Percentiles rank a stretch among this genome's conserved stretches.
These are phyloP conservation scores for Epinotia nisella DNA, from an alignment of 2,888 invertebrate species.

Conservation along the genomic window DNA sequence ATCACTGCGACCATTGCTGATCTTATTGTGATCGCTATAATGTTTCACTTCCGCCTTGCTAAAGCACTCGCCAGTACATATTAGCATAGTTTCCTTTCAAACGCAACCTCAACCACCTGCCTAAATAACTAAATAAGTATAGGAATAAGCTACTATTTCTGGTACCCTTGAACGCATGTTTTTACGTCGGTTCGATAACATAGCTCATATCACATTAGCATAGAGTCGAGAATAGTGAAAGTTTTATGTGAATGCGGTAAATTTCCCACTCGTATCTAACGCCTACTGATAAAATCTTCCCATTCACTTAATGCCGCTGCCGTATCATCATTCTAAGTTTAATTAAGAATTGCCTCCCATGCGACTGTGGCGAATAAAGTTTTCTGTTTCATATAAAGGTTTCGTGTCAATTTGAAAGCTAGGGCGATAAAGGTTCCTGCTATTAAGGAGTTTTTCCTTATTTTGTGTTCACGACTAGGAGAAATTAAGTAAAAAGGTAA, in stretches of 20 bases:
- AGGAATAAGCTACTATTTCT: background rate
- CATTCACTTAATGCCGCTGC: conserved; percentile 51
- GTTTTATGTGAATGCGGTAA: conserved; percentile 29
- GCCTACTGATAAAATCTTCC: conserved; percentile 52
- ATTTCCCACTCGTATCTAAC: conserved; percentile 48
- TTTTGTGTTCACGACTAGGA: background rate
- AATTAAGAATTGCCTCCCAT: conserved; percentile 51
- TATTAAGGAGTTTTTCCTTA: background rate
- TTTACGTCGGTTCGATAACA: background rate
- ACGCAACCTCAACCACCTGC: background rate
- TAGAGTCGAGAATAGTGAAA: conserved; percentile 13
- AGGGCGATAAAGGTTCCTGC: conserved; percentile 2
- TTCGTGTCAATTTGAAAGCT: conserved; percentile 7
- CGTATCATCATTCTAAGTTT: conserved; percentile 54
- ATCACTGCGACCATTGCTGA: too few species aligned
- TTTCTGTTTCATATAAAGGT: conserved; percentile 38
- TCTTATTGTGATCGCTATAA: too few species aligned
- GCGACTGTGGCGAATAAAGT: conserved; percentile 45
- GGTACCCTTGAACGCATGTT: background rate
- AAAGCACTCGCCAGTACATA: too few species aligned
- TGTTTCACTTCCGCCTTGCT: too few species aligned
- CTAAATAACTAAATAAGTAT: background rate
- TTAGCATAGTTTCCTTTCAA: background rate
- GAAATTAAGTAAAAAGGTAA: background rate
- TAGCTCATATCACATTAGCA: conserved; percentile 6